These are phyloP conservation scores for Pycnonotus jocosus DNA, from an alignment of 2,113 vertebrate species.

Conservation along the genomic window DNA sequence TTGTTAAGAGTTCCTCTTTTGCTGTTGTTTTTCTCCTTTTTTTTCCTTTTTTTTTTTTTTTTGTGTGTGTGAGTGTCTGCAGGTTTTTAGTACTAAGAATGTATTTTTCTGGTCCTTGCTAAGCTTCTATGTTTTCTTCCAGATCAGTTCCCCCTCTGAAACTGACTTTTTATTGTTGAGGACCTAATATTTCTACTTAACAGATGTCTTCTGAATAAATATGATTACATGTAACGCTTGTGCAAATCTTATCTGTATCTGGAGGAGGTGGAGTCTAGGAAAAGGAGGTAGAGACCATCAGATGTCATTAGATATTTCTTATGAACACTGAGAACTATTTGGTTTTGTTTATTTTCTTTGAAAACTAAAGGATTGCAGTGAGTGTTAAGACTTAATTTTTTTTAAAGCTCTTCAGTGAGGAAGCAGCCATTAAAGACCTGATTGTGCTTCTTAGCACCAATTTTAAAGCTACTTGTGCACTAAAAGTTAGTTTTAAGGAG, in stretches of 20 bases:
- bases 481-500: neutral
- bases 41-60: neutral
- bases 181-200: neutral
- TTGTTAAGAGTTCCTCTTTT: neutral
- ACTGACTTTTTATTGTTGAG: neutral
- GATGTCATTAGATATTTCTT: neutral
- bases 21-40: neutral
- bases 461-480: neutral
- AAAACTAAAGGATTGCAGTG: neutral
- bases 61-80: fast-evolving
- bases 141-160: neutral
- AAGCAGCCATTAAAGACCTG: neutral
- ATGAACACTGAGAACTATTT: neutral
- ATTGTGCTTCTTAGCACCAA: neutral
- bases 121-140: neutral
- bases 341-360: neutral
- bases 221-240: neutral
- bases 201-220: neutral
- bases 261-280: neutral
- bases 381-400: neutral
- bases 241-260: neutral
- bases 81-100: neutral
- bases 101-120: neutral
- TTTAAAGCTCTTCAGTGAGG: neutral
- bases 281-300: neutral